phyloP scores from a whole-genome alignment of 2,113 vertebrate species.

The Callopanchax toddi region DNA sequence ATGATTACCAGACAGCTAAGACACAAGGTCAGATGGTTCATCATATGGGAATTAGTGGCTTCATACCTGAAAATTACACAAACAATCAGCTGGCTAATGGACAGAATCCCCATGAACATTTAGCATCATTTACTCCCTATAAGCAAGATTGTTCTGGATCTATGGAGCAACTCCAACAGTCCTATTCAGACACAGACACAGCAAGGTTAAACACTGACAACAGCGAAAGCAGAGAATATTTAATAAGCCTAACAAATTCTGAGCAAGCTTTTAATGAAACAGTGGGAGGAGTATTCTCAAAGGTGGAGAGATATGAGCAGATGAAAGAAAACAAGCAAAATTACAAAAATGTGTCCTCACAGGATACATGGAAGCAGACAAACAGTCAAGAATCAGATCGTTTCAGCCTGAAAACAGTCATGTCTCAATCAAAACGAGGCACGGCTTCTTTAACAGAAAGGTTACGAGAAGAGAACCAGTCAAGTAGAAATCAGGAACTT shows the following conservation, averaged over 20 bases:
- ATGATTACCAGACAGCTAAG: conserved; percentile 47
- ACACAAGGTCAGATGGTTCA: conserved; percentile 46
- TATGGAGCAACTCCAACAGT: conserved; percentile 23
- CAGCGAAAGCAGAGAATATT: conserved; percentile 54
- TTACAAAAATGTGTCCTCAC: conserved; percentile 55
- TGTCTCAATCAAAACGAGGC: conserved; percentile 61
- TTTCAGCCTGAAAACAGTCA: conserved; percentile 26
- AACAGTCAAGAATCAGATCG: conserved; percentile 49
- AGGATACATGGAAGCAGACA: conserved; percentile 55
- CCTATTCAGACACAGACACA: conserved; percentile 35
- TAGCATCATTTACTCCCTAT: conserved; percentile 50
- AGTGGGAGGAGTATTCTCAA: conserved; percentile 46
- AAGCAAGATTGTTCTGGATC: conserved; percentile 36
- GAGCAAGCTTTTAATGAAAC: conserved; percentile 59
- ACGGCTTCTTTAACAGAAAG: conserved; percentile 53
- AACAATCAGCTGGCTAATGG: conserved; percentile 61
- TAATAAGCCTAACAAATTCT: conserved; percentile 44
- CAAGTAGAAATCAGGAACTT: conserved; percentile 18
- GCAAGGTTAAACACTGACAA: conserved; percentile 36
- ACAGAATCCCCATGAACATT: conserved; percentile 53
- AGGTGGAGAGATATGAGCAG: conserved; percentile 53
- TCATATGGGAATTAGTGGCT: conserved; percentile 52
- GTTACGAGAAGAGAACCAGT: conserved; percentile 37
- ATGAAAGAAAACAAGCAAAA: conserved; percentile 49
- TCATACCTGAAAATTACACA: conserved; percentile 44